Base-by-base conservation (phyloP, 2,888 invertebrate species). In the Dorcus hopei region DNA sequence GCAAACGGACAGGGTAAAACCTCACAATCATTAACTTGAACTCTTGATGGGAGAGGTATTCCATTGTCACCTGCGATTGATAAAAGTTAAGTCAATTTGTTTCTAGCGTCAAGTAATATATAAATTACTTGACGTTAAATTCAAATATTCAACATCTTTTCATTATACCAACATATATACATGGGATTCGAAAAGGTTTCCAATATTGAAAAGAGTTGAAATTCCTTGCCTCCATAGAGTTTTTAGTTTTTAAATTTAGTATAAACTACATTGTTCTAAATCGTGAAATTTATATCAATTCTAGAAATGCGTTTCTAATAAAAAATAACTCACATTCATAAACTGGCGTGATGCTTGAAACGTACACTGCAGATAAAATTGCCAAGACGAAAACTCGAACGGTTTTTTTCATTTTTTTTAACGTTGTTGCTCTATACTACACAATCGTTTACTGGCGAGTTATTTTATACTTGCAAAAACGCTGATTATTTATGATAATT, bases 1-100 rank as follows among this genome's bases (percentile, higher is more conserved):
- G 39, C 43, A 8, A 68, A 48, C 11, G 11, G 19, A 43, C 68
- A 68, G n/a, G 68, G 68, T 23, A 52, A 49, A 23, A 52, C 33
- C 19, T 45, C 55, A 47, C 68, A 68, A 33, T 59, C 58, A 9
- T 52, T 42, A 2, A 68, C 48, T 40, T 63, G 52, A 9, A 63
- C 61, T 6, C 9, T 26, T 9, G 41, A 42, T 38, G 67, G 68
- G 40, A 57, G 40, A 4, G 55, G 57, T 11, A 49, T 16, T 45
- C 60, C 63, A 40, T 50, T 57, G 33, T 54, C 57, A 59, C 65
- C 65, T 65, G 19, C 42, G n/a, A 53, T 49, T 38, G 33, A 33
- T 38, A 57, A 50, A 11, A 47, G 23, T 19, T 23, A 52, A 56
- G 19, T 8, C 4, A 11, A 23, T 33, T 33, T 33, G 4, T 33